These are phyloP conservation scores for Acanthoscelides obtectus DNA, from an alignment of 2,888 invertebrate genomes.

Conservation along the genomic window DNA sequence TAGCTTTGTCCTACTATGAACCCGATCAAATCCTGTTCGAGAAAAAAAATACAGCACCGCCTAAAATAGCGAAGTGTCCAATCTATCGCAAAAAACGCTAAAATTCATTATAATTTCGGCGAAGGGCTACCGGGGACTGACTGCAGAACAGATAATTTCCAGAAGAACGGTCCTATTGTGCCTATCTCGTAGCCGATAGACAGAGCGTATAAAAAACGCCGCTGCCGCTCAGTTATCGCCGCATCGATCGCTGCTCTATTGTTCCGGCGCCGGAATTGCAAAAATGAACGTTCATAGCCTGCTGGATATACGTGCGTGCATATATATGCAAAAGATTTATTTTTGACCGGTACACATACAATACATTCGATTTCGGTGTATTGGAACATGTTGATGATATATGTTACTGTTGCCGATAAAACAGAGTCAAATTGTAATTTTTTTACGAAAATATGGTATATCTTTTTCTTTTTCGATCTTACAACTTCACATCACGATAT, in stretches of 20 bases:
- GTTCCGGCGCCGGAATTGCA: not conserved
- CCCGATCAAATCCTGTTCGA: too few species aligned
- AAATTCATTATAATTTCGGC: not conserved
- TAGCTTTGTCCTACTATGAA: too few species aligned
- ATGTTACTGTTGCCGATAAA: not conserved
- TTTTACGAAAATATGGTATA: too few species aligned
- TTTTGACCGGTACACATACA: not conserved
- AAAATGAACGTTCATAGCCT: not conserved
- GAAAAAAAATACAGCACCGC: not conserved
- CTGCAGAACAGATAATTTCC: constrained; percentile 28
- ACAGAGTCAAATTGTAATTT: too few species aligned
- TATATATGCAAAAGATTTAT: not conserved
- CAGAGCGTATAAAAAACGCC: not conserved
- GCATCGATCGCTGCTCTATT: not conserved
- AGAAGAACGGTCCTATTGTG: constrained; percentile 26
- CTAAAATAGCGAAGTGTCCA: not conserved
- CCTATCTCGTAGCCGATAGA: not conserved
- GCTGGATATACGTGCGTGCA: not conserved
- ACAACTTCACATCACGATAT: too few species aligned
- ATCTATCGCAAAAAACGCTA: not conserved
- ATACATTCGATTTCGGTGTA: not conserved
- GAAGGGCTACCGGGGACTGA: not conserved
- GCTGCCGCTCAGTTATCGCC: not conserved
- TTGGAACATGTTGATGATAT: not conserved
- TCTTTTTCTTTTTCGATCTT: too few species aligned